phyloP scores from a whole-genome alignment of 2,888 invertebrate genomes.

The Muschampia plurimacula region DNA sequence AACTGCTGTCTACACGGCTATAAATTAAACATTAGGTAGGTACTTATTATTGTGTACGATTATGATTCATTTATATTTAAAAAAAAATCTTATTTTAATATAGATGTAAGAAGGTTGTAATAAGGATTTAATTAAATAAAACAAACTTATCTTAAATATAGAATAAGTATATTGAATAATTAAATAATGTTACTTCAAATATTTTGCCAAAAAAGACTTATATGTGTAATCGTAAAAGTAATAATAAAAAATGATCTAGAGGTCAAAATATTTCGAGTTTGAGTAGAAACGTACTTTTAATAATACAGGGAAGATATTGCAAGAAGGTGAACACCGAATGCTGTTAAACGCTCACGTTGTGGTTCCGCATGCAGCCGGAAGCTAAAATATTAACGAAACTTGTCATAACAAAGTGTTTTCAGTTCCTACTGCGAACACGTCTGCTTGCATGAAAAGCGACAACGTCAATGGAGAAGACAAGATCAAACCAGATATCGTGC shows the following conservation, averaged over 20 bases:
- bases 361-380: conserved; percentile 53
- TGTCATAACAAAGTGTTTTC: conserved; percentile 74
- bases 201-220: conserved; percentile 83
- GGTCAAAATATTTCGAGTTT: conserved; percentile 79
- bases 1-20: too few relatives aligned
- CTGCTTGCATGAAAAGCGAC: conserved; percentile 56
- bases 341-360: conserved; percentile 54
- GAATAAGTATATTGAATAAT: conserved; percentile 86
- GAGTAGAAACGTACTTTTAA: conserved; percentile 69
- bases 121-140: conserved; percentile 60
- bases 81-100: too few relatives aligned
- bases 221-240: conserved; percentile 82
- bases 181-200: conserved; percentile 85
- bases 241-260: conserved; percentile 79
- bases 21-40: neutral
- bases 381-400: conserved; percentile 52
- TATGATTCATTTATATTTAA: too few relatives aligned
- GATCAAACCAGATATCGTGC: conserved; percentile 75
- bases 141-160: conserved; percentile 77
- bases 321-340: conserved; percentile 62
- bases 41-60: neutral
- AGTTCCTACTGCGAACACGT: conserved; percentile 33
- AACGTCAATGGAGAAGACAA: conserved; percentile 56
- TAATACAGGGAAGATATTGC: conserved; percentile 63
- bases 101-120: neutral